Conservation (phyloP, 2,797 vertebrate species). For the Lepus townsendii region DNA sequence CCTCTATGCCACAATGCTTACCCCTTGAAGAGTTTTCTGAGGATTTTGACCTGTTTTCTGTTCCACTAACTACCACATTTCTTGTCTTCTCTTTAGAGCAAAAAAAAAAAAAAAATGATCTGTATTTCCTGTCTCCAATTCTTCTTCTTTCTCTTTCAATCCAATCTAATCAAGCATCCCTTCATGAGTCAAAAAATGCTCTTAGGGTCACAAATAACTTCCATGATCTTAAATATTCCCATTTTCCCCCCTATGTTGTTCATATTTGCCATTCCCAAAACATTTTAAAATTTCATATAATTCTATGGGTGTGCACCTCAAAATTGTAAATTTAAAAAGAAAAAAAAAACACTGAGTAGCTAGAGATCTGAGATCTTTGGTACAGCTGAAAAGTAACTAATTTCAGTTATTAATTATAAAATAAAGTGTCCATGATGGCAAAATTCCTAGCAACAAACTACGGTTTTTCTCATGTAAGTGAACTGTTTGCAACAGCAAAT, state of each 20-base stretch:
- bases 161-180: neutral
- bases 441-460: neutral
- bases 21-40: neutral
- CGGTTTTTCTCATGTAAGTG: conserved; percentile 30
- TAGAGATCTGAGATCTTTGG: neutral
- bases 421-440: neutral
- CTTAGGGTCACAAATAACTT: neutral
- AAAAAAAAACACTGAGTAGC: neutral
- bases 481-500: neutral
- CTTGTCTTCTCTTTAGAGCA: neutral
- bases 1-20: no score
- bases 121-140: neutral
- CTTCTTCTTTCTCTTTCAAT: conserved; percentile 39
- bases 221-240: neutral
- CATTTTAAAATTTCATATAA: neutral
- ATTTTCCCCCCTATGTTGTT: neutral
- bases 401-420: conserved; percentile 45
- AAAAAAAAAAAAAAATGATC: neutral
- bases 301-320: conserved; percentile 2
- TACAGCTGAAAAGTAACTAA: neutral
- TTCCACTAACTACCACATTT: neutral
- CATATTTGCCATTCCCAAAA: neutral
- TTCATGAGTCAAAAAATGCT: neutral
- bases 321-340: conserved; percentile 2
- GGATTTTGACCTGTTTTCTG: neutral